phyloP scores from a whole-genome alignment of 2,113 vertebrate species.

The Mobula hypostoma region DNA sequence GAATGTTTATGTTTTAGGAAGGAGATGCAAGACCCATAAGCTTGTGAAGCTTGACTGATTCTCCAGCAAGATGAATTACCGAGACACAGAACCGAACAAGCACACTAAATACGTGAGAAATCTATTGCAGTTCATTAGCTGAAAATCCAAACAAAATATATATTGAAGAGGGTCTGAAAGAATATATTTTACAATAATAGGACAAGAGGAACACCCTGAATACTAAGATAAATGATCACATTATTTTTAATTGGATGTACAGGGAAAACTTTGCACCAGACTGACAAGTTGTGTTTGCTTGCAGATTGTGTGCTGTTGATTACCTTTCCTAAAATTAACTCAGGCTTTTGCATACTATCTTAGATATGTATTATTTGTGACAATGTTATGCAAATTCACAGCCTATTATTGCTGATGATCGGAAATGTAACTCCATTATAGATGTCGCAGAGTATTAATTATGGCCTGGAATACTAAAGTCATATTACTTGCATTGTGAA shows the following conservation, averaged over 20 bases:
- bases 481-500: background rate
- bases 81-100: background rate
- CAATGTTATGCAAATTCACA: background rate
- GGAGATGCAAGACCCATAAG: background rate
- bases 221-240: conserved; percentile 31
- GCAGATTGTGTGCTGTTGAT: conserved; percentile 24
- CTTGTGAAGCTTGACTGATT: background rate
- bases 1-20: background rate
- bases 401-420: background rate
- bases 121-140: background rate
- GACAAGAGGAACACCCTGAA: conserved; percentile 30
- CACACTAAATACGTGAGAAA: background rate
- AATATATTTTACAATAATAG: background rate
- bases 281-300: background rate
- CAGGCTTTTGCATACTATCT: background rate
- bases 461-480: background rate
- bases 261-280: conserved; percentile 22
- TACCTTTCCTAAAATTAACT: background rate
- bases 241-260: conserved; percentile 29
- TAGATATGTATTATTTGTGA: background rate
- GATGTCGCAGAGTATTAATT: background rate
- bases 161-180: background rate
- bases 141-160: background rate
- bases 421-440: conserved; percentile 18
- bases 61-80: background rate